A percentile compares a stretch with the other conserved stretches of the same genome.
These are phyloP conservation scores for Hypomecis punctinalis DNA, from an alignment of 2,888 invertebrate genomes.

Conservation along the genomic window DNA sequence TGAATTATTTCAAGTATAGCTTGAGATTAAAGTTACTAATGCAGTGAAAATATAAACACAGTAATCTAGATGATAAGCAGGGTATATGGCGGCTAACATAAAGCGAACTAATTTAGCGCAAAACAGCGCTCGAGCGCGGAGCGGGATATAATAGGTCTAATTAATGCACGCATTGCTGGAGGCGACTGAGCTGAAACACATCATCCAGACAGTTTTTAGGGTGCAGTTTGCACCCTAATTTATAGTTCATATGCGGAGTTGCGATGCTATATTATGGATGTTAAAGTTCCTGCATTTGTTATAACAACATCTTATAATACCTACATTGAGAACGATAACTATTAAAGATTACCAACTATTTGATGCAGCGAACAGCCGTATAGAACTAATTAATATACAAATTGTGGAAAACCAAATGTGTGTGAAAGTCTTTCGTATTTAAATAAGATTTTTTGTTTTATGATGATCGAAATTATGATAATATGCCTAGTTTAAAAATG, in stretches of 20 bases:
- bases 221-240: slow-evolving; percentile 17
- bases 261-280: no score
- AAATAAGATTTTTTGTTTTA: no score
- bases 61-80: slow-evolving; percentile 2
- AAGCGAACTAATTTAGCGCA: slow-evolving; percentile 22
- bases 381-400: no score
- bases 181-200: slow-evolving; percentile 28
- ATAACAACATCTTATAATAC: no score
- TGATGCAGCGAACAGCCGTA: no score
- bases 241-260: slow-evolving; percentile 1
- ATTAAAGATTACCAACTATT: no score
- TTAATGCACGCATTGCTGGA: slow-evolving; percentile 33
- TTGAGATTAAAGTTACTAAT: neutral
- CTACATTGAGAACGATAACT: no score
- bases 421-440: no score
- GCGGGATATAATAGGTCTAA: slow-evolving; percentile 28
- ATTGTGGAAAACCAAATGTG: no score
- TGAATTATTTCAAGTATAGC: neutral
- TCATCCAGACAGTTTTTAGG: slow-evolving; percentile 29
- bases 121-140: slow-evolving; percentile 14
- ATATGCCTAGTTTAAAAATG: no score
- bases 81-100: slow-evolving; percentile 7
- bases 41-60: neutral
- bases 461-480: no score
- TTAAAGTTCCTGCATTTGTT: no score